Conservation (phyloP, 2,113 vertebrate species). For the Muntiacus muntjak region DNA sequence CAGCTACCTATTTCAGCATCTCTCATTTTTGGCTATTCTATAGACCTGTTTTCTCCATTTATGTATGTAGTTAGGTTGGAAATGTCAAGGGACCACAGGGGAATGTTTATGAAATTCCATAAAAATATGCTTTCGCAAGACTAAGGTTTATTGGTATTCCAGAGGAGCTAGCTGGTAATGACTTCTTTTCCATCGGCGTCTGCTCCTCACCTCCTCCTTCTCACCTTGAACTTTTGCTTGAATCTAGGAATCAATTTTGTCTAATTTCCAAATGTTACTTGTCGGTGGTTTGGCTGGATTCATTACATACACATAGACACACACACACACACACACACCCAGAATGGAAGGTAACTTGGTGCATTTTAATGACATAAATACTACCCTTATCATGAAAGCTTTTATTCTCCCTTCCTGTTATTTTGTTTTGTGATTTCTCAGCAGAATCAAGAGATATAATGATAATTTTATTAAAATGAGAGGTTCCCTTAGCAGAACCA, state of each 20-base stretch:
- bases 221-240: conserved; percentile 39
- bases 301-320: neutral
- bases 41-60: neutral
- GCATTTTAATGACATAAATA: conserved; percentile 30
- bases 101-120: conserved; percentile 28
- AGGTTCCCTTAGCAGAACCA: neutral
- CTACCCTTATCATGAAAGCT: neutral
- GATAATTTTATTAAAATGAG: neutral
- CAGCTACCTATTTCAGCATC: neutral
- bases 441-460: neutral
- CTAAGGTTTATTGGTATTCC: conserved; percentile 35
- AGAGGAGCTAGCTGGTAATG: conserved; percentile 20
- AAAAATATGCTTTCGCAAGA: conserved; percentile 22
- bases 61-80: neutral
- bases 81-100: neutral
- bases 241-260: conserved; percentile 47
- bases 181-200: conserved; percentile 32
- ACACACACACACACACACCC: neutral
- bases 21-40: neutral
- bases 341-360: neutral
- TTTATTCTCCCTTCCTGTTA: neutral
- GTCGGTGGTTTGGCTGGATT: neutral
- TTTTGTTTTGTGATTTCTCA: conserved; percentile 7
- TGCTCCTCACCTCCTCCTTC: neutral
- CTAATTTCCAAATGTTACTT: conserved; percentile 44